Evolutionary conservation across 2,797 vertebrate genomes (phyloP).

Genomic region (Aldrovandia affinis): DNA sequence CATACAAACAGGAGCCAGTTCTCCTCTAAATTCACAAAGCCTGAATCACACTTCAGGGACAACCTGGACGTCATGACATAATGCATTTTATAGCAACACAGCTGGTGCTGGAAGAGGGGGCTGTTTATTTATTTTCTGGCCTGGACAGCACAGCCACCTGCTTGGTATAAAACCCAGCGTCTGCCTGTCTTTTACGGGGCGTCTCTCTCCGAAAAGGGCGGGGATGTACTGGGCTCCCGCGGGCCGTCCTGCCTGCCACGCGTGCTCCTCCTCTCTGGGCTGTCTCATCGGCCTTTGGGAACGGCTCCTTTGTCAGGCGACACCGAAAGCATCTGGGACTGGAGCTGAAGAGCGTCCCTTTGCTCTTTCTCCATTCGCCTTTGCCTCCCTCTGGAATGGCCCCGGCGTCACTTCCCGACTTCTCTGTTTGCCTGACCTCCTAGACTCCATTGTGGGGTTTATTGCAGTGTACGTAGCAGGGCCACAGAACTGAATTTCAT

Average conservation of each 20-base stretch:
- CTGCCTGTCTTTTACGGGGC: constrained; percentile 59
- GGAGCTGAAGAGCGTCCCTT: constrained; percentile 60
- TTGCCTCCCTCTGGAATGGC: constrained; percentile 41
- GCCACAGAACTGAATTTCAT: too few relatives aligned
- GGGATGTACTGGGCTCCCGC: constrained; percentile 62
- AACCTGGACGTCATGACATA: constrained; percentile 71
- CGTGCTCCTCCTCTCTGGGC: constrained; percentile 60
- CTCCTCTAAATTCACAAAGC: constrained; percentile 44
- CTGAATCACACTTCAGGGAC: constrained; percentile 67
- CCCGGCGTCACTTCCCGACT: constrained; percentile 63
- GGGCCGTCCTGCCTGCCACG: constrained; percentile 51
- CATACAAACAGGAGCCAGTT: constrained; percentile 33
- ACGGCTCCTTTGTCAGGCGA: constrained; percentile 38
- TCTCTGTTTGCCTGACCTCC: constrained; percentile 67
- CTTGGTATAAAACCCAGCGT: constrained; percentile 59
- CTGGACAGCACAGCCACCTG: constrained; percentile 74
- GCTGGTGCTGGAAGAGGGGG: constrained; percentile 66
- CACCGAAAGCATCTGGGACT: constrained; percentile 42
- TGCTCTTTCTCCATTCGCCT: constrained; percentile 48
- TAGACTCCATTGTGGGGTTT: too few relatives aligned
- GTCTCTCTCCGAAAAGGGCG: constrained; percentile 57
- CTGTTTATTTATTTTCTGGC: constrained; percentile 69
- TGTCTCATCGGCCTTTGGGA: constrained; percentile 54
- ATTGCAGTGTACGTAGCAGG: too few relatives aligned
- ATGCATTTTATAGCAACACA: constrained; percentile 77